Base-by-base conservation (phyloP, 2,797 vertebrate species). In the Diceros bicornis region DNA sequence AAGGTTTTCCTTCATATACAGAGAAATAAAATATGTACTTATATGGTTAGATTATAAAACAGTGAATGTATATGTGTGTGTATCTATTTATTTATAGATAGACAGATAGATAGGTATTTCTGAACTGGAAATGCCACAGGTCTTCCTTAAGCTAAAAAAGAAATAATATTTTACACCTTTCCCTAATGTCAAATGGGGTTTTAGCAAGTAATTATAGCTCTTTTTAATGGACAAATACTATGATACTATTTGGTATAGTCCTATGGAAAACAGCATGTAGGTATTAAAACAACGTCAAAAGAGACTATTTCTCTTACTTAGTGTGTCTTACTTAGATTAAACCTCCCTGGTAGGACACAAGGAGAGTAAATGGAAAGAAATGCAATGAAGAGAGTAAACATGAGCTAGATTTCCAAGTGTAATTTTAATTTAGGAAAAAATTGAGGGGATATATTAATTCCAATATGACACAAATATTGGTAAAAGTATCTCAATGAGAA, bases 121-220 rank as follows among this genome's bases (percentile, higher is more conserved):
- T 82, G 57, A 85, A 32, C 59, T 87, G 27, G 37, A 91, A 89
- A 62, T 71, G 32, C 29, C 37, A 92, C 91, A 66, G 4, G 1
- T 91, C 8, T 91, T 89, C 34, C 14, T 91, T 86, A 96, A 91
- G 44, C 21, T 90, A 75, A 92, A 87, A 21, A 92, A 87, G 7
- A 95, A 84, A 71, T 44, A 91, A 37, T 82, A 92, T 94, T 87
- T 88, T 37, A 84, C 7, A 77, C 4, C 4, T 89, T 97, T 72
- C 6, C n/a, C 13, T 78, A 52, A 71, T 78, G 27, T 50, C 47
- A 96, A 61, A 34, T 59, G 29, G n/a, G 29, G 27, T 75, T 96
- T 84, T 89, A 59, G 68, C 16, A 78, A 32, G 47, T 64, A 95
- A 94, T 59, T 87, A 69, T 82, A 87, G 72, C 52, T 96, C 34